Base-by-base conservation (phyloP, 2,888 invertebrate genomes). In the Eremobia ochroleuca region DNA sequence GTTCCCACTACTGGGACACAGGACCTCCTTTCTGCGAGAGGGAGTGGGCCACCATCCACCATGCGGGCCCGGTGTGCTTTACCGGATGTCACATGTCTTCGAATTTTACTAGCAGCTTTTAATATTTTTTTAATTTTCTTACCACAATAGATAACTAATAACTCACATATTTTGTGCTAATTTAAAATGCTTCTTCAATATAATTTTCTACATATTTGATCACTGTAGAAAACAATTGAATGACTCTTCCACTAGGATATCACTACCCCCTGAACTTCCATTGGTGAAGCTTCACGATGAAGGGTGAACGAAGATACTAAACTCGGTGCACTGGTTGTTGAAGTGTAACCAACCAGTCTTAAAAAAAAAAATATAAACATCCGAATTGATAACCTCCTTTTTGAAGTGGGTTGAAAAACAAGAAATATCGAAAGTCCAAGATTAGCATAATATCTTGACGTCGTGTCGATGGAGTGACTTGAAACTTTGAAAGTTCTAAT, bases 111-210 rank as follows among this genome's bases (percentile, higher is more conserved):
- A 11, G 31, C 31, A 18, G 8, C 25, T 9, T n/a, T n/a, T 2
- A 37, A 6, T 18, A 15, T 58, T 11, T 74, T 34, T 34, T 21
- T 13, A 74, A 73, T 58, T 21, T 6, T 11, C 25, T n/a, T 25
- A 34, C n/a, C 21, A 28, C 34, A 46, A 18, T 59, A 37, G 37
- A 74, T 73, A 28, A 25, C n/a, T 21, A 43, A 73, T 31, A 58
- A 43, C 8, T 40, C 18, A 58, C 11, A 66, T 66, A 49, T 3
- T 34, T 18, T 28, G 21, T 62, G 49, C 43, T 62, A 52, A 80
- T 79, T 62, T 55, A 25, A 62, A n/a, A n/a, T n/a, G n/a, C n/a
- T n/a, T n/a, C n/a, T 46, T 46, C 4, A 18, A 46, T 46, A 46
- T 18, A 0, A 43, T 43, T 15, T 43, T 43, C 43, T 43, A 43